Evolutionary conservation across 2,113 vertebrate species (phyloP), one percentile per base, ranked within the genome.

Genomic region (Otolemur garnettii): DNA sequence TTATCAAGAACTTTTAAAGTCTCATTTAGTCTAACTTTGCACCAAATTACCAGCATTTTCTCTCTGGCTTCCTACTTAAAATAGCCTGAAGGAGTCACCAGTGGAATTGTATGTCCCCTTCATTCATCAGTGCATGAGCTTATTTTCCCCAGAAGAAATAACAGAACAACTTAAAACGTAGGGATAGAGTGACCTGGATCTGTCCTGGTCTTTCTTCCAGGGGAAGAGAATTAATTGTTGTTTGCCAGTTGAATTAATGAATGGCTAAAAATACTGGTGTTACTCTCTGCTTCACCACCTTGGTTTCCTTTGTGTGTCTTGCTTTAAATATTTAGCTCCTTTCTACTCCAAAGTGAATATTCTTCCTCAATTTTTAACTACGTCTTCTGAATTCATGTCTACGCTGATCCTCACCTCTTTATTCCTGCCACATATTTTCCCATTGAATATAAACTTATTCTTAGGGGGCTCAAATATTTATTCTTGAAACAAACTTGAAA

Each of bases 191-290:
- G 94, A 93, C 94, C 97, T 95, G 83, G 91, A 92, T 96, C 75
- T 95, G 92, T 97, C 91, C 28, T 59, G 12, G n/a, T 80, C 80
- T 93, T 91, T 93, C 79, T 95, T 96, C 71, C 12, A 72, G 55
- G 90, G 81, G 55, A 92, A 80, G 66, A 62, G 90, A 75, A 97
- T 94, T 94, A 92, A 95, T 95, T 96, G 96, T 87, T 38, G 35
- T 33, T 82, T 91, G 74, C 72, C 59, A 93, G 91, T 80, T 90
- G 80, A 94, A 96, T 89, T 95, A 97, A 97, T 87, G 90, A 95
- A 93, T 95, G 95, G 62, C 83, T 95, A 90, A 94, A 96, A 95
- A 84, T 81, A 87, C 45, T 33, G 74, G 33, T 66, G 21, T 86
- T 64, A 84, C 62, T 87, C 96, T 90, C 74, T 90, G 64, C 87